Evolutionary conservation across 1,140 invertebrate genomes (phyloP).

Genomic region (Caenorhabditis brenneri): DNA sequence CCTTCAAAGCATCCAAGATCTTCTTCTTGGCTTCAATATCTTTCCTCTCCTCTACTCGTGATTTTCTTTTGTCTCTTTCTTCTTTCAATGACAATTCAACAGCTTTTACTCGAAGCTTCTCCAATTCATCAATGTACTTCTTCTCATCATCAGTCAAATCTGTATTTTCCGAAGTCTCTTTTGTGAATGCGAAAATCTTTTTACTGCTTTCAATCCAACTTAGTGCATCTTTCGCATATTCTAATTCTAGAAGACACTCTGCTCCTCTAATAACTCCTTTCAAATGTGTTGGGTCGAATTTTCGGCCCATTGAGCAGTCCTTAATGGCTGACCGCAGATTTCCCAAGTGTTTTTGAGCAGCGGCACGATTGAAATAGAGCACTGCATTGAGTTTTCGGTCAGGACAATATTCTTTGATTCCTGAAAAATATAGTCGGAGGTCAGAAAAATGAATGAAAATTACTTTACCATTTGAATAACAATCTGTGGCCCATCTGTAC

Average conservation of each 20-base stretch:
- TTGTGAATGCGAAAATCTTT: slow-evolving; percentile 19
- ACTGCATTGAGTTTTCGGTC: slow-evolving; percentile 81
- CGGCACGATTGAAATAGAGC: slow-evolving; percentile 88
- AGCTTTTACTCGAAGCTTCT: slow-evolving; percentile 34
- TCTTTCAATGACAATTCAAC: slow-evolving; percentile 38
- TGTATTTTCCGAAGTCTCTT: slow-evolving; percentile 22
- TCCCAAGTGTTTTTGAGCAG: slow-evolving; percentile 84
- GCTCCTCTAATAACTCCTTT: slow-evolving; percentile 69
- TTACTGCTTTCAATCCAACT: slow-evolving; percentile 58
- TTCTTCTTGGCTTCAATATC: slow-evolving; percentile 43
- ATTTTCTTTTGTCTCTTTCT: slow-evolving; percentile 22
- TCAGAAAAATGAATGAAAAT: no score
- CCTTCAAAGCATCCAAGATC: slow-evolving; percentile 54
- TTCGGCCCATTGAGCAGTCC: slow-evolving; percentile 72
- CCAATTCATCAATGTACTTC: slow-evolving; percentile 48
- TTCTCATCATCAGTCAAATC: slow-evolving; percentile 48
- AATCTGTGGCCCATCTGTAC: slow-evolving; percentile 84
- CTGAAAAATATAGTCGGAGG: no score
- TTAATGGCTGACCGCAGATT: slow-evolving; percentile 75
- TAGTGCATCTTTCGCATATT: slow-evolving; percentile 59
- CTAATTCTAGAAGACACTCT: slow-evolving; percentile 62
- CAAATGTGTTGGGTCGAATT: slow-evolving; percentile 72
- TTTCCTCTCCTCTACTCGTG: background rate
- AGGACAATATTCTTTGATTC: slow-evolving; percentile 81
- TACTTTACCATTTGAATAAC: slow-evolving; percentile 87